A percentile compares a stretch with the other conserved stretches of the same genome.
Conservation (phyloP, 2,888 invertebrate genomes). For the Tanypteryx hageni region DNA sequence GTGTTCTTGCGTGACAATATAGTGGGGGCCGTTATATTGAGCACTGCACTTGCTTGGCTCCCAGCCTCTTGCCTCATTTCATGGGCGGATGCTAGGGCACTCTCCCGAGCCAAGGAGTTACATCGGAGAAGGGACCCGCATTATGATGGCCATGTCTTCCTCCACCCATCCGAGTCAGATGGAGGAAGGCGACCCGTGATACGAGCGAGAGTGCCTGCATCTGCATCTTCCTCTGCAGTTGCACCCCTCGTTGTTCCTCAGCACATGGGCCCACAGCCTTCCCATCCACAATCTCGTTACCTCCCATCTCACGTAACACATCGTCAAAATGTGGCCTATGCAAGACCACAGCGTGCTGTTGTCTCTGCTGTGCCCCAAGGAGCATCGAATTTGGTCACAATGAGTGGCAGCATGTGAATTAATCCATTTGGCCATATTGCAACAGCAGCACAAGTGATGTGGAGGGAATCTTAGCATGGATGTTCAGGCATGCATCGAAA, state of each 20-base stretch:
- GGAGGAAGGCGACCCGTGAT: slow-evolving; percentile 30
- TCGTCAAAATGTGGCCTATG: slow-evolving; percentile 36
- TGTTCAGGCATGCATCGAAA: too few relatives aligned
- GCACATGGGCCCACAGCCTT: not conserved
- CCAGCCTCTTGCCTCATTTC: slow-evolving; percentile 88
- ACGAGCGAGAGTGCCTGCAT: slow-evolving; percentile 34
- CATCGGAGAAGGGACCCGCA: slow-evolving; percentile 51
- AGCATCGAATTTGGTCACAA: slow-evolving; percentile 43
- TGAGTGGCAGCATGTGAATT: slow-evolving; percentile 42
- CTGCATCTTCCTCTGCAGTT: slow-evolving; percentile 8
- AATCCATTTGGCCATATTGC: not conserved
- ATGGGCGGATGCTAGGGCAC: slow-evolving; percentile 44
- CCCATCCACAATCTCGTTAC: slow-evolving; percentile 17
- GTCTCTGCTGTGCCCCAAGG: slow-evolving; percentile 43
- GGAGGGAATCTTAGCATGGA: too few relatives aligned
- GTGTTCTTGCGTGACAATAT: slow-evolving; percentile 94
- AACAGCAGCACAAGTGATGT: too few relatives aligned
- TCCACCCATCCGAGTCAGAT: slow-evolving; percentile 45
- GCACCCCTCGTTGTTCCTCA: slow-evolving; percentile 35
- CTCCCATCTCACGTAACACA: slow-evolving; percentile 19
- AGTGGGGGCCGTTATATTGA: slow-evolving; percentile 93
- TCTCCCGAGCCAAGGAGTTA: slow-evolving; percentile 34
- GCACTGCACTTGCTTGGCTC: slow-evolving; percentile 96
- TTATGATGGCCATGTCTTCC: slow-evolving; percentile 44
- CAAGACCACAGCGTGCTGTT: slow-evolving; percentile 37